Base-by-base conservation (phyloP, 2,113 vertebrate genomes). In the Neolamprologus falcicula region DNA sequence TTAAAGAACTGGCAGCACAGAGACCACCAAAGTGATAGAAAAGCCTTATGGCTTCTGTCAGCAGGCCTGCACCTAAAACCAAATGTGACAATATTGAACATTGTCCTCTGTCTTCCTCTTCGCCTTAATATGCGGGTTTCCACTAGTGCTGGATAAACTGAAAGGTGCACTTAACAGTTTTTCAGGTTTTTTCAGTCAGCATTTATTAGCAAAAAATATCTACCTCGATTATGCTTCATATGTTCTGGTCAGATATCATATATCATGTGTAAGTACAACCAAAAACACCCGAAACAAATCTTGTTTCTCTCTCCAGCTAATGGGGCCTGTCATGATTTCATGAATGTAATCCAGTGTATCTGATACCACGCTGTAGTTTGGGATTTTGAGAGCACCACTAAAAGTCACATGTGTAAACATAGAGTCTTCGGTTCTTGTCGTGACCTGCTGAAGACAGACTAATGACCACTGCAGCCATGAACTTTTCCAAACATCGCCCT, bases 21-120 rank as follows among this genome's bases (percentile, higher is more conserved):
- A 79, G 93, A 96, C 95, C 95, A 94, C 93, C 95, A 89, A 86
- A 83, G 90, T 79, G 52, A 90, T 88, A 80, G 59, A 85, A 90
- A 89, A 5, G 47, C n/a, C 80, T 78, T 73, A 68, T 63, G 68
- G 33, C n/a, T 86, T 63, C 59, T 37, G 33, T 84, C 84, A 83
- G 81, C 83, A 55, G 71, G 40, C 33, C 80, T 59, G 50, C 10
- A 42, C 80, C 84, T 59, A 17, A 82, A 53, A 55, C 11, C 80
- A 80, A 78, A 82, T n/a, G 13, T 71, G 35, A 42, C 52, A 7
- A 42, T 54, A 13, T 35, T 14, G 71, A 84, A 37, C 57, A 3
- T 13, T 26, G 16, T 45, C 63, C 16, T 85, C 19, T 10, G 9
- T 80, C 21, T 31, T 4, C 7, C 24, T 17, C 37, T 78, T 45